Percentiles rank a stretch among this genome's conserved stretches.
phyloP scores from a whole-genome alignment of 2,113 vertebrate genomes.

The Notothenia coriiceps region DNA sequence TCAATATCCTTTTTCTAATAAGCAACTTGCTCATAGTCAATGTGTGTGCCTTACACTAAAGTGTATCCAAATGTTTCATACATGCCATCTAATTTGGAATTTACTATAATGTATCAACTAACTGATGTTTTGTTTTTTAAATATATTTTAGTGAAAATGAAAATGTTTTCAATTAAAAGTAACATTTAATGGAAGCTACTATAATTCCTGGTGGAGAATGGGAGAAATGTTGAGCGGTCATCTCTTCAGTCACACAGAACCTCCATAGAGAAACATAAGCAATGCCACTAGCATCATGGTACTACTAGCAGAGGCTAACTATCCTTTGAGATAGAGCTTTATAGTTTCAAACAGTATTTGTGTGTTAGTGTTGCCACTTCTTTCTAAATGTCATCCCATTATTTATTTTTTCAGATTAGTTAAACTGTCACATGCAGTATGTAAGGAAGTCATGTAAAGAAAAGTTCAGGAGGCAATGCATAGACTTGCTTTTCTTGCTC shows the following conservation, averaged over 20 bases:
- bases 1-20: no score
- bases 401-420: slow-evolving; percentile 9
- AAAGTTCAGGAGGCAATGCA: slow-evolving; percentile 11
- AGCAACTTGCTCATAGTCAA: no score
- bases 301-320: not conserved
- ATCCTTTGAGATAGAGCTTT: not conserved
- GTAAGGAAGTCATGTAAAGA: slow-evolving; percentile 1
- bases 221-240: not conserved
- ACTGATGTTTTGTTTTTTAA: not conserved
- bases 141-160: not conserved
- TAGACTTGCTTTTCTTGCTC: slow-evolving; percentile 29
- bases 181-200: not conserved
- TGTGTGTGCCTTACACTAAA: no score
- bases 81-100: not conserved
- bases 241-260: not conserved
- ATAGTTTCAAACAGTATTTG: not conserved
- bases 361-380: not conserved
- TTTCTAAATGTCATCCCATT: not conserved
- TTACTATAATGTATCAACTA: not conserved
- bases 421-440: slow-evolving; percentile 15
- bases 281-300: not conserved
- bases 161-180: not conserved
- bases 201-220: not conserved
- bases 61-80: not conserved
- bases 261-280: not conserved